Base-by-base conservation (phyloP, 2,113 vertebrate species). In the Piprites chloris region DNA sequence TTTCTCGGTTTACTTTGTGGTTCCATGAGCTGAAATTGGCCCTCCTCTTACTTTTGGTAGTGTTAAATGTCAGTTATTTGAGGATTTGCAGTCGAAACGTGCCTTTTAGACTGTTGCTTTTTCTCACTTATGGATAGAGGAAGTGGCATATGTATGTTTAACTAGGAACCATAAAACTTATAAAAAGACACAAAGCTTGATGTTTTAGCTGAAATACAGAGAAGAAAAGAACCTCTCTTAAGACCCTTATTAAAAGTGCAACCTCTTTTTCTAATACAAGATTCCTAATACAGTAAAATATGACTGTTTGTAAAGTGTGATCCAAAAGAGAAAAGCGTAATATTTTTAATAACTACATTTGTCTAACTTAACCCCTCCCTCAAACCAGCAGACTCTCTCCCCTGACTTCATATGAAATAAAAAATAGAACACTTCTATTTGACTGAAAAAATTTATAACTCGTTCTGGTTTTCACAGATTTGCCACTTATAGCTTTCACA, bases 81-180 rank as follows among this genome's bases (percentile, higher is more conserved):
- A 76, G 66, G 63, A 80, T 85, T 69, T 91, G 39, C 59, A 91
- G 56, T 75, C 5, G 0, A 35, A 94, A 91, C 18, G 10, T 10
- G 22, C 63, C 85, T 90, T 74, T 80, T 52, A 81, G 42, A 65
- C 33, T 71, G 32, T 75, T 92, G 53, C 20, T 86, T 96, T 94
- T 83, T 71, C 79, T 87, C 65, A 28, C 67, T 93, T 78, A 61
- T 23, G 26, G 55, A 56, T 93, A 49, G 32, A 89, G 44, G 55
- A 55, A 95, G 82, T 77, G 72, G 74, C 63, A 83, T 49, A 41
- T 44, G 18, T 94, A 71, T 93, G 95, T 95, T 96, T 95, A 91
- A 91, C 86, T 75, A 27, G 53, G 23, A 79, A 35, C 4, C 91
- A 52, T 71, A 90, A 87, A 94, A 50, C 19, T 67, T 93, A 83